Percentiles rank a stretch among this genome's conserved stretches.
These are phyloP conservation scores for Drosophila greeni DNA, from an alignment of 2,888 invertebrate genomes.

Conservation along the genomic window DNA sequence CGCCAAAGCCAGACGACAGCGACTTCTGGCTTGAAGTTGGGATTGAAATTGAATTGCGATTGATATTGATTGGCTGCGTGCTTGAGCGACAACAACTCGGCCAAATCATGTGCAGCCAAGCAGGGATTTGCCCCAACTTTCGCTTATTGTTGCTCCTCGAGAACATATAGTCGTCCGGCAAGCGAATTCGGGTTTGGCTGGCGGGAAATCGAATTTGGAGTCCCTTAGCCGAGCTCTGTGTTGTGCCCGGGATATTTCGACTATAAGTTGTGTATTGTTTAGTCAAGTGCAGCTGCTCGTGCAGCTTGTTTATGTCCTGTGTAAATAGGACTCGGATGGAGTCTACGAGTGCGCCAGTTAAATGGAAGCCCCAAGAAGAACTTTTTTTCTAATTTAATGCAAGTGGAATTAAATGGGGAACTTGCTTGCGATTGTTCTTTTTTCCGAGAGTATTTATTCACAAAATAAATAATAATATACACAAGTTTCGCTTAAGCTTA, in stretches of 20 bases:
- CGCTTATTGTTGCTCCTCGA: slow-evolving; percentile 60
- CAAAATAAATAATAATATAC: not conserved
- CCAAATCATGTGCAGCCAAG: slow-evolving; percentile 64
- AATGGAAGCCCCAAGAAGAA: slow-evolving; percentile 7
- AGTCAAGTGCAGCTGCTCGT: slow-evolving; percentile 72
- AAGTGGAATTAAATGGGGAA: slow-evolving; percentile 3
- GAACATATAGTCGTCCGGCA: slow-evolving; percentile 13
- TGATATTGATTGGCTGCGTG: slow-evolving; percentile 77
- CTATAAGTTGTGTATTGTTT: slow-evolving; percentile 67
- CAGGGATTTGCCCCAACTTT: slow-evolving; percentile 58
- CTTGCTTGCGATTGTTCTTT: not conserved
- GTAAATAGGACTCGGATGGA: slow-evolving; percentile 53
- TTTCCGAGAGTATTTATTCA: not conserved
- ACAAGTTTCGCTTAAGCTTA: not conserved
- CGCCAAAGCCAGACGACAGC: slow-evolving; percentile 44
- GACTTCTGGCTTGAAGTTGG: slow-evolving; percentile 69
- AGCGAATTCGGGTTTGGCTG: slow-evolving; percentile 37
- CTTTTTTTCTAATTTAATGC: slow-evolving; percentile 18
- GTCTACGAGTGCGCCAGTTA: slow-evolving; percentile 15
- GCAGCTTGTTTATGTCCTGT: slow-evolving; percentile 63
- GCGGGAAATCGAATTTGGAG: slow-evolving; percentile 66
- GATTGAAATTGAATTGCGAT: slow-evolving; percentile 76
- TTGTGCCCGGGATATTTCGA: slow-evolving; percentile 41
- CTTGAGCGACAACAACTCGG: slow-evolving; percentile 72
- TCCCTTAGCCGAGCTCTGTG: slow-evolving; percentile 25